Conservation (phyloP, 2,888 invertebrate species). For the Spialia ferax region DNA sequence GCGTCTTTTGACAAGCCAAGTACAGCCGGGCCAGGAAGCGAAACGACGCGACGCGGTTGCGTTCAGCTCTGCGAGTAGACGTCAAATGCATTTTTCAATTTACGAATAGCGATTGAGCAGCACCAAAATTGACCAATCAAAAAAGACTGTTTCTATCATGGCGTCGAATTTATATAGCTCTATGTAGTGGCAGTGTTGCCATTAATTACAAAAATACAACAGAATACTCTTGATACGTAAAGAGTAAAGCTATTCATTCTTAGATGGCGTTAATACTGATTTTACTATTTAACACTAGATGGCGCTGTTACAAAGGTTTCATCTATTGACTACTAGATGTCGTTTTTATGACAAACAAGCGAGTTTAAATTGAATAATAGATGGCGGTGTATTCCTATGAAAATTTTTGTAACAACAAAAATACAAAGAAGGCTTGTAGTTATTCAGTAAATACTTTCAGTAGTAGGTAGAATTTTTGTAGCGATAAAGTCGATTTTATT, state of each 20-base stretch:
- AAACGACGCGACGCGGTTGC: background rate
- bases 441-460: too few relatives aligned
- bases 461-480: too few relatives aligned
- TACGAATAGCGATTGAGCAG: conserved; percentile 44
- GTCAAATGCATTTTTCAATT: conserved; percentile 44
- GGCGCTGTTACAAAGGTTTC: background rate
- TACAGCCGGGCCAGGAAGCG: background rate
- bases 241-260: background rate
- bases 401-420: too few relatives aligned
- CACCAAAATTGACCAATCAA: conserved; percentile 71
- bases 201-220: conserved; percentile 43
- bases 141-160: conserved; percentile 65
- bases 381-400: too few relatives aligned
- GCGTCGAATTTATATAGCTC: conserved; percentile 66
- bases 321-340: conserved; percentile 11
- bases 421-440: too few relatives aligned
- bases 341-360: background rate
- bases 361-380: too few relatives aligned
- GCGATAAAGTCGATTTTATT: too few relatives aligned
- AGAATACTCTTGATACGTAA: background rate
- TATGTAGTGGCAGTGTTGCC: conserved; percentile 59
- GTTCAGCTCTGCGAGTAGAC: conserved; percentile 50
- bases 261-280: conserved; percentile 14
- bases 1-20: conserved; percentile 46
- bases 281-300: conserved; percentile 6